phyloP scores from a whole-genome alignment of 2,797 vertebrate species.

The Pangasius mekongensis region DNA sequence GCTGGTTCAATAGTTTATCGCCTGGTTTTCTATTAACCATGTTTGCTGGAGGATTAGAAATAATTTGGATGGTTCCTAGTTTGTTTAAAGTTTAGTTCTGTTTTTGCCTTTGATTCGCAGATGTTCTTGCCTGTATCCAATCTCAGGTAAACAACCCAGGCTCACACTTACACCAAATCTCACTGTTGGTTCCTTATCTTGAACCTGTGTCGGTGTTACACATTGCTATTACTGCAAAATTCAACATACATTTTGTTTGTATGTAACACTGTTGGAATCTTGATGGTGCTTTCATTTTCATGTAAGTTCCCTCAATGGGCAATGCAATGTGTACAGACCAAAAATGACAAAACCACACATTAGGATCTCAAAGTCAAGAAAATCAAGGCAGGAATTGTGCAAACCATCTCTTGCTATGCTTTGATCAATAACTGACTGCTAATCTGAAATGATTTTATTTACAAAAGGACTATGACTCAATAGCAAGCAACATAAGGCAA shows the following conservation, averaged over 20 bases:
- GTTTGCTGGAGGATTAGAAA: background rate
- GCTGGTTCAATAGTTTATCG: background rate
- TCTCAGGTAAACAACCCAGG: background rate
- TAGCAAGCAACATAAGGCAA: background rate
- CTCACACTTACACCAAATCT: background rate
- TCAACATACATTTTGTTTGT: background rate
- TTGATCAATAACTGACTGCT: background rate
- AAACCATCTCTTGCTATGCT: background rate
- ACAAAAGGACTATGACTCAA: background rate
- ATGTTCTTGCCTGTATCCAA: background rate
- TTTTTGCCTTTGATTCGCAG: background rate
- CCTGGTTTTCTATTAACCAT: background rate
- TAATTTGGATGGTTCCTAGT: background rate
- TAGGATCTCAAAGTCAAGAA: background rate
- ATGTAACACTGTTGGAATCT: background rate
- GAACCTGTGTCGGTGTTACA: background rate
- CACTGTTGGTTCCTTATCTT: background rate
- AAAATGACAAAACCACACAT: background rate
- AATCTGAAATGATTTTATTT: background rate
- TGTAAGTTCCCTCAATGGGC: no score
- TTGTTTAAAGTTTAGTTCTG: background rate
- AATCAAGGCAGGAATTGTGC: background rate
- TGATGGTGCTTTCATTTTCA: background rate
- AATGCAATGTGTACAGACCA: background rate
- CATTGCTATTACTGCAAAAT: background rate